Evolutionary conservation across 2,888 invertebrate genomes (phyloP).

Genomic region (Abrostola tripartita): DNA sequence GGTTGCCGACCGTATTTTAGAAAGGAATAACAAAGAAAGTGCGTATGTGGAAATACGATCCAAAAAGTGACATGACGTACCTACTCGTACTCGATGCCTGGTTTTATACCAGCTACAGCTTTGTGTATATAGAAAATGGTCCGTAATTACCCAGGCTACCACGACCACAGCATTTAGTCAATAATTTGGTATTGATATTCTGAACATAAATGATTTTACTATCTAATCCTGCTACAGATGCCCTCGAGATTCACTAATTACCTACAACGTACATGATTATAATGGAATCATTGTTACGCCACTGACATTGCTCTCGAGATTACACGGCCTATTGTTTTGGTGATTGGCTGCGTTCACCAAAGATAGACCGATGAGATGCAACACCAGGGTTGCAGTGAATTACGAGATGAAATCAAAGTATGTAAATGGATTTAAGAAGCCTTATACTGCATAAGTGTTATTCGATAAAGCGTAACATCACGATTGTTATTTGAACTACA

Average conservation of each 20-base stretch:
- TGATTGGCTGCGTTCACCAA: conserved; percentile 39
- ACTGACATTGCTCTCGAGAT: conserved; percentile 54
- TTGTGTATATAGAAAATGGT: too few relatives aligned
- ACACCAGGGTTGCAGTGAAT: conserved; percentile 25
- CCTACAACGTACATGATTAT: conserved; percentile 41
- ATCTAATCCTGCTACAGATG: conserved; percentile 1
- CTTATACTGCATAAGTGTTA: conserved; percentile 30
- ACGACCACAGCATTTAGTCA: too few relatives aligned
- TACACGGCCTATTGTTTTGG: conserved; percentile 57
- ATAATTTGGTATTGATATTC: too few relatives aligned
- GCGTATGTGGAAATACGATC: too few relatives aligned
- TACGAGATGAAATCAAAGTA: conserved; percentile 44
- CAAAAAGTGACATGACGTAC: too few relatives aligned
- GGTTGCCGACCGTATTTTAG: too few relatives aligned
- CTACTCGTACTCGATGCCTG: too few relatives aligned
- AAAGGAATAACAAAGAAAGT: too few relatives aligned
- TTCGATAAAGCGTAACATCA: conserved; percentile 5
- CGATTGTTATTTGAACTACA: too few relatives aligned
- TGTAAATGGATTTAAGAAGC: conserved; percentile 34
- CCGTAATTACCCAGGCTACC: too few relatives aligned
- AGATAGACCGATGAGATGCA: conserved; percentile 50
- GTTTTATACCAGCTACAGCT: too few relatives aligned
- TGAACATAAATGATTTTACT: neutral
- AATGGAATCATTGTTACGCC: conserved; percentile 45
- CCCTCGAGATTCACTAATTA: conserved; percentile 44